Conservation (phyloP, 2,888 invertebrate species). For the Zele albiditarsus region DNA sequence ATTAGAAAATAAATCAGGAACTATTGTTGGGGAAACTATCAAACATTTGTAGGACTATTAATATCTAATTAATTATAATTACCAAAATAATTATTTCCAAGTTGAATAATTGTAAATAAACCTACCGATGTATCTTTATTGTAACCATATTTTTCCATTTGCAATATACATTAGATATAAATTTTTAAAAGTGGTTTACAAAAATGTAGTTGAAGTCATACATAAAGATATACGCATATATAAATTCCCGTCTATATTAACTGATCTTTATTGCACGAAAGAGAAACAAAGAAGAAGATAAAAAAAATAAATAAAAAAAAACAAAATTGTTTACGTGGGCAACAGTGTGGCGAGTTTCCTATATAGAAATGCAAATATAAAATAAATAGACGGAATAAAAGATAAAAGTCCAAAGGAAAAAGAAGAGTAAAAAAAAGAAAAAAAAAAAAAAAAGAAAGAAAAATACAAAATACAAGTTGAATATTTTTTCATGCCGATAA, state of each 20-base stretch:
- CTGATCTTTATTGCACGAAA: constrained; percentile 9
- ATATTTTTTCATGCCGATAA: too few relatives aligned
- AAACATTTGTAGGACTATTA: too few relatives aligned
- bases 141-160: not conserved
- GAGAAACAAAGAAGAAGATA: not conserved
- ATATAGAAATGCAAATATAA: not conserved
- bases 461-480: not conserved
- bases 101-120: not conserved
- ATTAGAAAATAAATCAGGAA: too few relatives aligned
- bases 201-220: not conserved
- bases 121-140: not conserved
- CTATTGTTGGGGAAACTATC: too few relatives aligned
- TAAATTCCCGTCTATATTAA: not conserved
- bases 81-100: too few relatives aligned
- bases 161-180: not conserved
- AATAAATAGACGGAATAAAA: not conserved
- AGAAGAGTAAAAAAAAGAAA: not conserved
- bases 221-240: not conserved
- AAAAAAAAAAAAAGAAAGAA: not conserved
- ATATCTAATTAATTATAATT: too few relatives aligned
- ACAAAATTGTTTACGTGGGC: constrained; percentile 1
- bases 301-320: not conserved
- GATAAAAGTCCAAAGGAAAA: not conserved
- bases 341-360: not conserved
- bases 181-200: not conserved